Evolutionary conservation across 2,113 vertebrate species (phyloP).

Genomic region (Chionomys nivalis): DNA sequence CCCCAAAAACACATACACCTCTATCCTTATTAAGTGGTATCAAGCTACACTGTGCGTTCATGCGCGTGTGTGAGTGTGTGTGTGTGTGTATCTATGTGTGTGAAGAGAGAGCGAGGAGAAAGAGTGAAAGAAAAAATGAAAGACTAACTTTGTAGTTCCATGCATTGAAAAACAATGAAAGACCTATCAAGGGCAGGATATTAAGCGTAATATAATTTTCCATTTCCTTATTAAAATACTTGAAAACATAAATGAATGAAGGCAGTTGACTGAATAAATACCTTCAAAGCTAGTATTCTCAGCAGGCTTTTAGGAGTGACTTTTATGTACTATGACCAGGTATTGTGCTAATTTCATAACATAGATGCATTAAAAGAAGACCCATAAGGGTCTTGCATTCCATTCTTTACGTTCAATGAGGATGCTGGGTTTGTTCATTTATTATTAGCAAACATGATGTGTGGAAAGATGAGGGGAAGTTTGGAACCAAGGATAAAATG

Average conservation of each 20-base stretch:
- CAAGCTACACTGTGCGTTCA: conserved; percentile 72
- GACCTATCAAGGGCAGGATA: conserved; percentile 37
- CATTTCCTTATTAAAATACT: conserved; percentile 67
- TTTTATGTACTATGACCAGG: conserved; percentile 58
- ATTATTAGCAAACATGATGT: conserved; percentile 78
- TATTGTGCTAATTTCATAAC: conserved; percentile 58
- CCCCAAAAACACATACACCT: conserved; percentile 87
- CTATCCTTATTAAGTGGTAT: conserved; percentile 84
- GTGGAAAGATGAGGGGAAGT: conserved; percentile 67
- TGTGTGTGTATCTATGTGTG: conserved; percentile 15
- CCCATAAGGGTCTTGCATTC: conserved; percentile 51
- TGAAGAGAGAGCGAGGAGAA: conserved; percentile 49
- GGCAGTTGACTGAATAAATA: conserved; percentile 58
- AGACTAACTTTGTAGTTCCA: conserved; percentile 41
- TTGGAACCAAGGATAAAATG: conserved; percentile 74
- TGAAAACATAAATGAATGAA: conserved; percentile 72
- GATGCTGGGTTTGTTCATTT: conserved; percentile 74
- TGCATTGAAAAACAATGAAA: conserved; percentile 2
- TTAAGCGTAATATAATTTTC: conserved; percentile 59
- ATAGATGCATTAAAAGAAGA: conserved; percentile 67
- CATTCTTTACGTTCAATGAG: conserved; percentile 46
- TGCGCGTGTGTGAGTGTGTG: conserved; percentile 34
- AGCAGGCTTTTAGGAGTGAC: conserved; percentile 65
- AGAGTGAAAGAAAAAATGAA: conserved; percentile 47
- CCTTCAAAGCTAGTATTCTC: conserved; percentile 67